Base-by-base conservation (phyloP, 2,797 vertebrate species). In the Pseudopleuronectes americanus region DNA sequence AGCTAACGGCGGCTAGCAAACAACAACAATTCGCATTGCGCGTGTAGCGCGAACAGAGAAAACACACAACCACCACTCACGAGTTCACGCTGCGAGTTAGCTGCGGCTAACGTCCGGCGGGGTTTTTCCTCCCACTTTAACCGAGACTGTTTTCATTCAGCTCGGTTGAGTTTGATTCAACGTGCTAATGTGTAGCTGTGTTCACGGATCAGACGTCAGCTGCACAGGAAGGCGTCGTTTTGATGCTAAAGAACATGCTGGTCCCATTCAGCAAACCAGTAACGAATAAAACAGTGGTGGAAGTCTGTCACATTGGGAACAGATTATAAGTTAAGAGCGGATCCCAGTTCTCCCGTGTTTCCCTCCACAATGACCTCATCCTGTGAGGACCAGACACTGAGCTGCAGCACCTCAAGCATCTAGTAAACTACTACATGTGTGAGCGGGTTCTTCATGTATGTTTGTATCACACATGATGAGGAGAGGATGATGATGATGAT, bases 361-460 rank as follows among this genome's bases (percentile, higher is more conserved):
- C 93, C 92, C 93, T 93, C 93, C 90, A 93, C 89, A 92, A 90
- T 89, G 82, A 87, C 88, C 85, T 91, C 87, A 88, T 76, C 87
- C 87, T 43, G 58, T 60, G 67, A 69, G 64, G 60, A 64, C 49
- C 57, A 78, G 9, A 71, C 12, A 67, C 43, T 33, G 53, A 43
- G 64, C 58, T 52, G 56, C 64, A 31, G 58, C 68, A 64, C 59
- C 54, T 80, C 71, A 83, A 10, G 53, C 24, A 16, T 26, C 45
- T 57, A 3, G 33, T 74, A n/a, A 10, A 21, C 21, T 19, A 31
- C 49, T 47, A 5, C 19, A 12, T 6, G n/a, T 21, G 1, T 55
- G 54, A 28, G 9, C 14, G 19, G 14, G 4, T 36, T 4, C 17
- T 9, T 38, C 36, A 4, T 38, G 36, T 13, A 38, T 38, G 36